Evolutionary conservation across 2,888 invertebrate species (phyloP).

Genomic region (Dicycla oo): DNA sequence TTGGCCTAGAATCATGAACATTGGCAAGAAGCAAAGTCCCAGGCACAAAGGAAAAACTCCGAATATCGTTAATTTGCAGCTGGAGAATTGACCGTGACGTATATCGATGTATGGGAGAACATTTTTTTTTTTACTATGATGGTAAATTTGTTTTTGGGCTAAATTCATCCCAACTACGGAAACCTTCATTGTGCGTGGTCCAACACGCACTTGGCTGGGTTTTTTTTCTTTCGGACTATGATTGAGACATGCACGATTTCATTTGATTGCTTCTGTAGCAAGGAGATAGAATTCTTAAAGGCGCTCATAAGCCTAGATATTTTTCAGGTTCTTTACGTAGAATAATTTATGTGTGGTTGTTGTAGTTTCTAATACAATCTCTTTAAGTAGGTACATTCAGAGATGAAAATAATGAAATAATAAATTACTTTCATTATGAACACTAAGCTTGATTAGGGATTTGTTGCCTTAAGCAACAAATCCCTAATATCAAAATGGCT

Average conservation of each 20-base stretch:
- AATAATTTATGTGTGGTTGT: background rate
- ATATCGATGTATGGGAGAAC: too few species aligned
- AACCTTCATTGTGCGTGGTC: too few species aligned
- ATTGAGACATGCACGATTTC: background rate
- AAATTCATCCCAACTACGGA: too few species aligned
- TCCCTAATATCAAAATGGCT: background rate
- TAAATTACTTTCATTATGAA: slow-evolving; percentile 3
- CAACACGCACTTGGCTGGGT: too few species aligned
- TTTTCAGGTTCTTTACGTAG: background rate
- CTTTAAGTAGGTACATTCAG: too few species aligned
- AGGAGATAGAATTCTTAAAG: background rate
- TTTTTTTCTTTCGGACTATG: background rate
- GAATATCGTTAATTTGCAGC: too few species aligned
- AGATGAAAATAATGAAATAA: background rate
- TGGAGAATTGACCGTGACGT: too few species aligned
- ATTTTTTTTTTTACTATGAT: too few species aligned
- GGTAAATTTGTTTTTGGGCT: too few species aligned
- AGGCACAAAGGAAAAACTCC: too few species aligned
- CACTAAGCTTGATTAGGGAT: background rate
- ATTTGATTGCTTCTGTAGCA: slow-evolving; percentile 3
- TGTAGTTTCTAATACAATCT: background rate
- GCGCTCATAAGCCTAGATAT: background rate
- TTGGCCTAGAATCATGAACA: too few species aligned
- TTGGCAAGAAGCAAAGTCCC: too few species aligned
- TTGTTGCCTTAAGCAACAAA: background rate